Conservation (phyloP, 2,797 vertebrate genomes). For the Tamandua tetradactyla region DNA sequence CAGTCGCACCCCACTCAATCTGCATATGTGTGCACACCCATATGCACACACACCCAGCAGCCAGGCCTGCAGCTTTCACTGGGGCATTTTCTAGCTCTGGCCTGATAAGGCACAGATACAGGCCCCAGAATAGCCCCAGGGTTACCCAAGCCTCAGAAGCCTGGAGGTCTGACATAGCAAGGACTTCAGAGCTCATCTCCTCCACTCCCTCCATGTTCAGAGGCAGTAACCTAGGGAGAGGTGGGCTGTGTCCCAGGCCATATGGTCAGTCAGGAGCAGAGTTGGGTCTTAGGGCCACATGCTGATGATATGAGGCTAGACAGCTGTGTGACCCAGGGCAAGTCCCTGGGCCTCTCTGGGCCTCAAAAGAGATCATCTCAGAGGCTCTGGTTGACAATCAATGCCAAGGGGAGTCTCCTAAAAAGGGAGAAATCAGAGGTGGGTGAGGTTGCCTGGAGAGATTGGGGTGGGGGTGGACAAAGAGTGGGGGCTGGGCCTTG, state of each 20-base stretch:
- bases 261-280: background rate
- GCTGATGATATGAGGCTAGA: too few species aligned
- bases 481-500: background rate
- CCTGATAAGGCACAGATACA: background rate
- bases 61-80: background rate
- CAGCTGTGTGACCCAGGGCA: background rate
- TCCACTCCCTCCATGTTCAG: background rate
- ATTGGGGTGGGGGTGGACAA: accelerated
- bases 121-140: background rate
- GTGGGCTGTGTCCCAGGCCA: accelerated
- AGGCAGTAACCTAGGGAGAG: background rate
- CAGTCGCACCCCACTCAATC: background rate
- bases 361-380: background rate
- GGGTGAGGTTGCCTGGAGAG: background rate
- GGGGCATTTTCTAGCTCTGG: background rate
- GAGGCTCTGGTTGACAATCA: background rate
- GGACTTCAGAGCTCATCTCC: background rate
- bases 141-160: background rate
- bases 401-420: background rate
- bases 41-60: background rate
- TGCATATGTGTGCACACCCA: too few species aligned
- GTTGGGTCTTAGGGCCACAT: accelerated
- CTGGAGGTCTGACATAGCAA: background rate
- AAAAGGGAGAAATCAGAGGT: background rate
- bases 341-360: background rate